Evolutionary conservation across 2,888 invertebrate genomes (phyloP), one percentile per base, ranked within the genome.

Genomic region (Diarsia mendica): DNA sequence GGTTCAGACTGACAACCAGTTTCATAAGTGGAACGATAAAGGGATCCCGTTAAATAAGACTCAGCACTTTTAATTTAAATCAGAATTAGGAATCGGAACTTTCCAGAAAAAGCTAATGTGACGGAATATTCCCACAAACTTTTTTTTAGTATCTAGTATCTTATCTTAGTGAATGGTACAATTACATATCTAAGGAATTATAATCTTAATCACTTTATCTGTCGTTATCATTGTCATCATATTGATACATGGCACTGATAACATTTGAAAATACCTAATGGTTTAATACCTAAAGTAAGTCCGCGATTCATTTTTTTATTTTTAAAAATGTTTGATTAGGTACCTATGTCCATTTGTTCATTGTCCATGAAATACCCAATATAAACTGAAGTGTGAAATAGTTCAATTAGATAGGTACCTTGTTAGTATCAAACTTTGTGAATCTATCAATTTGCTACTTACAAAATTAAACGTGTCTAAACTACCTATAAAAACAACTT

Each of bases 191-290:
- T 72, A 67, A 75, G 68, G 9, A 80, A 72, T 75, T 68, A 51
- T 85, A 79, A 82, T 87, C 76, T 53, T 77, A 81, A 70, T 88
- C 75, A 72, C 28, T 53, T 80, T 89, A 90, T 90, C 90, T 74
- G 6, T 4, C 66, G 71, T 85, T 82, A 85, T 82, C 85, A 74
- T 11, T 63, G 15, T 33, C 33, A 76, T 67, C 11, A 9, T 58
- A 65, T 72, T 65, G n/a, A 23, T 67, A 67, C 64, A 83, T 72
- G 61, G 49, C 18, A 55, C 46, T 20, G 55, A 60, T 44, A 55
- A 49, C 48, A 39, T 48, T 66, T 72, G 55, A 82, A 81, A 64
- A 64, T 39, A 53, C n/a, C n/a, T 79, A 75, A 79, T 46, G 11
- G 23, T 51, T 33, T 46, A 11, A 51, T 67, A 75, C 69, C 66